Percentiles rank a stretch among this genome's conserved stretches.
Conservation (phyloP, 2,797 vertebrate genomes). For the Gobio occitaniae region DNA sequence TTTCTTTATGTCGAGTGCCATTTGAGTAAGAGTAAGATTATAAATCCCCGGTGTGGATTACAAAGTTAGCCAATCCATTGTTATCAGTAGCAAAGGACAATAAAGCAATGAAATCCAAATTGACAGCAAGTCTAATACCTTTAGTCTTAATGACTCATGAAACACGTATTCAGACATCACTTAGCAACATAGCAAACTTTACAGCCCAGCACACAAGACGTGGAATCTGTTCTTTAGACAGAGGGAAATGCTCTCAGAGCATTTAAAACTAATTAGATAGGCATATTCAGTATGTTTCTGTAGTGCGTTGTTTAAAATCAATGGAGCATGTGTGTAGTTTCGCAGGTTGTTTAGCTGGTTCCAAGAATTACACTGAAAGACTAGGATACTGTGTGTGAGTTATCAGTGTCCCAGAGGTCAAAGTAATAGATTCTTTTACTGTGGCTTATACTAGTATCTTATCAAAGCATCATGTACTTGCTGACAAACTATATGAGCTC, state of each 20-base stretch:
- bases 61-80: neutral
- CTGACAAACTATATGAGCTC: constrained; percentile 20
- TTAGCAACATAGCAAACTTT: constrained; percentile 2
- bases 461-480: constrained; percentile 24
- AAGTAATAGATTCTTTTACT: constrained; percentile 27
- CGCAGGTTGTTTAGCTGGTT: neutral
- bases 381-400: constrained; percentile 4
- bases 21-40: neutral
- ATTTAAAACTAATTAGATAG: neutral
- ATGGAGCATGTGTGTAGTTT: neutral
- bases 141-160: neutral
- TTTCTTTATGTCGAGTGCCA: neutral
- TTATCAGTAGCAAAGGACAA: neutral
- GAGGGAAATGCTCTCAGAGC: neutral
- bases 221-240: neutral
- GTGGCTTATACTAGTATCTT: constrained; percentile 36
- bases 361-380: constrained; percentile 2
- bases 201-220: neutral
- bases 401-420: constrained; percentile 23
- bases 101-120: constrained; percentile 20
- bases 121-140: neutral
- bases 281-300: neutral
- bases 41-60: neutral
- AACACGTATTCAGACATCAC: neutral
- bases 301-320: neutral